A percentile compares a stretch with the other conserved stretches of the same genome.
phyloP scores from a whole-genome alignment of 2,113 vertebrate genomes.

The Ptilorrhoa leucosticta region DNA sequence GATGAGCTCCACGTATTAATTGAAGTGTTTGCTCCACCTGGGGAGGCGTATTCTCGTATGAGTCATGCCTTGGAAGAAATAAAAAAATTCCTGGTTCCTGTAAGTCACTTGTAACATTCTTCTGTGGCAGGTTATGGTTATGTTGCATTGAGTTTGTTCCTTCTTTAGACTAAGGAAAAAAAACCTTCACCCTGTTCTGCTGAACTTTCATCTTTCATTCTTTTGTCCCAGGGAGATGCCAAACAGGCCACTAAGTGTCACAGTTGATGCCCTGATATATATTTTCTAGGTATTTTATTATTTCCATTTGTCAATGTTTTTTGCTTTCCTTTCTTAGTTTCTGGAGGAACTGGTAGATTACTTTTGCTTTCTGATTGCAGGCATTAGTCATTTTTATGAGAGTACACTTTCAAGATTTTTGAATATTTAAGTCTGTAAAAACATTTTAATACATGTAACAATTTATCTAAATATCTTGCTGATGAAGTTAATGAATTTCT shows the following conservation, averaged over 20 bases:
- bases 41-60: constrained; percentile 98
- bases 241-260: not conserved
- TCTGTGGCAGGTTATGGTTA: not conserved
- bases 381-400: not conserved
- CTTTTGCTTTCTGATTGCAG: not conserved
- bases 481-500: not conserved
- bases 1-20: constrained; percentile 98
- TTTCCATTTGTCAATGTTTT: not conserved
- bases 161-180: not conserved
- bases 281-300: not conserved
- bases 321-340: not conserved
- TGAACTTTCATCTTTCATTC: not conserved
- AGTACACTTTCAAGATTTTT: not conserved
- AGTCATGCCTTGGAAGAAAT: constrained; percentile 98
- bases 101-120: constrained; percentile 76
- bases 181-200: accelerated
- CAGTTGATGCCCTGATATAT: not conserved
- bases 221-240: not conserved
- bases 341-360: not conserved
- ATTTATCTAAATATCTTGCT: not conserved
- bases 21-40: constrained; percentile 98
- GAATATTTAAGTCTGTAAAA: not conserved
- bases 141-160: not conserved
- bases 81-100: constrained; percentile 98
- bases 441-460: not conserved